Base-by-base conservation (phyloP, 2,888 invertebrate genomes). In the Harmothoe impar region DNA sequence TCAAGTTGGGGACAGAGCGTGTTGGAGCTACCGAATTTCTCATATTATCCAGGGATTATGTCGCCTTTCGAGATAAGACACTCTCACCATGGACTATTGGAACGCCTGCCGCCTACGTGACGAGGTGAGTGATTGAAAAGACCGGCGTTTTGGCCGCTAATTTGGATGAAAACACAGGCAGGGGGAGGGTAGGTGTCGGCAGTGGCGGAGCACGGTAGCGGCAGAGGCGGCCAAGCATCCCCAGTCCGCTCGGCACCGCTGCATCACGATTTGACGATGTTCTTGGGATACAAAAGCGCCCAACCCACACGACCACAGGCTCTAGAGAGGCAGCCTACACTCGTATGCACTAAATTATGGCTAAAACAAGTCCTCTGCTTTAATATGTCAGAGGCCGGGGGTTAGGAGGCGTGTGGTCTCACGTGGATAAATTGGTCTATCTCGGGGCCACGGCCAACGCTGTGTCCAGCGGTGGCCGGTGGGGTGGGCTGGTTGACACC, bases 251-350 rank as follows among this genome's bases (percentile, higher is more conserved):
- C 62, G 72, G 72, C 29, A 25, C 15, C 62, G 72, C 72, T 72
- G 72, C 72, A 72, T 72, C 72, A 72, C 72, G 72, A 72, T 72
- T 25, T 25, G 31, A 72, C 72, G 72, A 72, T 72, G 72, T 25
- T n/a, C n/a, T 3, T 3, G 0, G 15, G 31, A 15, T 25, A 72
- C 72, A 72, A 72, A 72, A 72, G 72, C 72, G 31, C 72, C 72
- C 72, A 29, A 72, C 72, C 72, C 25, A 62, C 62, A 20, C 62
- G 62, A 20, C 23, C n/a, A 62, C 62, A 62, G 62, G 12, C 3
- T 62, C 20, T 62, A 62, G 20, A 52, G 12, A n/a, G 7, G 23
- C 62, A 62, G 62, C 62, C 62, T 20, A n/a, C 43, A 43, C 43
- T 43, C 43, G 43, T 43, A 43, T 3, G 5, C 43, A 43, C 43